Evolutionary conservation across 2,888 invertebrate genomes (phyloP), one percentile per base, ranked within the genome.

Genomic region (Emesis russula): DNA sequence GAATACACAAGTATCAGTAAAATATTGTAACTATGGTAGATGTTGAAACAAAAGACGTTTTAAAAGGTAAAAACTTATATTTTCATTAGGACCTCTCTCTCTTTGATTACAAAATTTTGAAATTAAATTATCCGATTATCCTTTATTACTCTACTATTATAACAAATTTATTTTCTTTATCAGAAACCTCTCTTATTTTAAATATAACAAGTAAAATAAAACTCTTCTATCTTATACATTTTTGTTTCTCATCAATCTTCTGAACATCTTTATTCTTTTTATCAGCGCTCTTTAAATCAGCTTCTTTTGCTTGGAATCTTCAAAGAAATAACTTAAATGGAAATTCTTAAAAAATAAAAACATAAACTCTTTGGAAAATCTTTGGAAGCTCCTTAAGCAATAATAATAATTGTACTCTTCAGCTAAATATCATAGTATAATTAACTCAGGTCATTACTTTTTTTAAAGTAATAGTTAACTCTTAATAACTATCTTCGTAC

Each of bases 261-360:
- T 9, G 13, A 48, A 48, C 48, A 48, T 48, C 48, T 48, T 48
- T 48, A n/a, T 66, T 25, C 66, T 66, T 25, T 66, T 66, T 66
- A 18, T 15, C 66, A 66, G 66, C n/a, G n/a, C n/a, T 66, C 66
- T 66, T 25, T 66, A 66, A n/a, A 66, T 66, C 66, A 66, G 66
- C n/a, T 66, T 66, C 0, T 66, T 66, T 66, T 66, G 66, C 66
- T 66, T 66, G n/a, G 18, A 25, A 25, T 66, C 66, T 66, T 66
- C n/a, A 66, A n/a, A 2, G n/a, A 66, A 11, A 66, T 66, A 66
- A 66, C 18, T 66, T 48, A 5, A 48, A 48, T 6, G 9, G 7
- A 48, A 48, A 48, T 48, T 9, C 7, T 48, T 48, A 48, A 48
- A 15, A 48, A 48, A 48, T 48, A 9, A 48, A 48, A 48, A 2